phyloP scores from a whole-genome alignment of 1,140 invertebrate genomes.

The Zaprionus ornatus region DNA sequence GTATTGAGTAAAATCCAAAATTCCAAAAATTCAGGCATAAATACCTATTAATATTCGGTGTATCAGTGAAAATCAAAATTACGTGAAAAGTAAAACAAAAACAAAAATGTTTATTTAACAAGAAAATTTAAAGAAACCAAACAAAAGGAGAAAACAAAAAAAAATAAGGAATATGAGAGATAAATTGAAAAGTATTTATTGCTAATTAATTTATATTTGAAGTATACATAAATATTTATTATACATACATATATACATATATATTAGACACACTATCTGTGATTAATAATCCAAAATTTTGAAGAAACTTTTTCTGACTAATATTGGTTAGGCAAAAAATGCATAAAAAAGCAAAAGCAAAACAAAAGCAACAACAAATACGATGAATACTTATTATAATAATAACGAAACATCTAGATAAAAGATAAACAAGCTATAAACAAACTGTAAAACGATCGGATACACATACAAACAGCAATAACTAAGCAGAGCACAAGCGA shows the following conservation, averaged over 20 bases:
- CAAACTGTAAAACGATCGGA: constrained; percentile 71
- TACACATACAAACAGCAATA: constrained; percentile 59
- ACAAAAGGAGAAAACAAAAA: constrained; percentile 11
- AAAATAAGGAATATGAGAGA: constrained; percentile 33
- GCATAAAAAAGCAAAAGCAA: constrained; percentile 54
- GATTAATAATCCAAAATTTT: constrained; percentile 85
- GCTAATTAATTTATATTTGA: constrained; percentile 82
- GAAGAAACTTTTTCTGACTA: constrained; percentile 83
- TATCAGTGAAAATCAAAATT: constrained; percentile 28
- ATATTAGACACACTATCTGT: constrained; percentile 84
- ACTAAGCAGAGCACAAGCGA: constrained; percentile 58
- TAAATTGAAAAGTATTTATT: constrained; percentile 74
- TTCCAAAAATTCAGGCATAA: constrained; percentile 43
- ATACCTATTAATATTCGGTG: constrained; percentile 32
- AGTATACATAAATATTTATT: constrained; percentile 83
- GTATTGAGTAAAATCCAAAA: constrained; percentile 47
- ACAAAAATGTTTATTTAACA: constrained; percentile 64
- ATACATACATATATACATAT: constrained; percentile 79
- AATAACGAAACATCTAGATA: constrained; percentile 28
- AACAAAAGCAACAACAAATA: constrained; percentile 27
- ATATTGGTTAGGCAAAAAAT: constrained; percentile 68
- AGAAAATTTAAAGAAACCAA: constrained; percentile 4
- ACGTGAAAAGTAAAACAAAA: neutral
- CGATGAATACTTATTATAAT: constrained; percentile 50
- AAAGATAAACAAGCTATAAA: constrained; percentile 44